A percentile compares a stretch with the other conserved stretches of the same genome.
phyloP scores from a whole-genome alignment of 1,140 invertebrate species.

The Drosophila orosa region DNA sequence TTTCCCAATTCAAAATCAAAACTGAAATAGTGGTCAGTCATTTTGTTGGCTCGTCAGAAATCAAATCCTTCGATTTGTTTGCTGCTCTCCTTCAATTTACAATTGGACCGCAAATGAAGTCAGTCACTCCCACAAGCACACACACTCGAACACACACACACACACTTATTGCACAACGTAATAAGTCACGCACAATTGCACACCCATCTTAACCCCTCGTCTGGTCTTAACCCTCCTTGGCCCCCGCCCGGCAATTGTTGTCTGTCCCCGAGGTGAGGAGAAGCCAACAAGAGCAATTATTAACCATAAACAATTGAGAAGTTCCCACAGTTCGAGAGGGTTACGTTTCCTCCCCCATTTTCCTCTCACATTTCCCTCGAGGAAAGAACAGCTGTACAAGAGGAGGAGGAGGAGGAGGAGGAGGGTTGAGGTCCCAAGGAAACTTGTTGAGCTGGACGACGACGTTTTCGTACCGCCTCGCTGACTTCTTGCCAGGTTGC shows the following conservation, averaged over 20 bases:
- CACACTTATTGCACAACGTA: slow-evolving; percentile 13
- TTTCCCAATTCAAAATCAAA: neutral
- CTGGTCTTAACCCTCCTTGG: slow-evolving; percentile 4
- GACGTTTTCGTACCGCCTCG: slow-evolving; percentile 65
- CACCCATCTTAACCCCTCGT: slow-evolving; percentile 27
- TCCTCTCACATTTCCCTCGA: slow-evolving; percentile 2
- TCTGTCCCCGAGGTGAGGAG: slow-evolving; percentile 64
- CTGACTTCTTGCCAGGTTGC: slow-evolving; percentile 52
- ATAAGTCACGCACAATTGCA: slow-evolving; percentile 77
- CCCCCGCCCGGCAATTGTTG: slow-evolving; percentile 22
- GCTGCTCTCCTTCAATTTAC: slow-evolving; percentile 40
- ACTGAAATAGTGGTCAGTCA: slow-evolving; percentile 7
- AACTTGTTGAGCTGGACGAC: slow-evolving; percentile 73
- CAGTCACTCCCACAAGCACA: slow-evolving; percentile 46
- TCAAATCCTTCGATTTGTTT: slow-evolving; percentile 40
- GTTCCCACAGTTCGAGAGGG: slow-evolving; percentile 74
- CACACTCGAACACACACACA: slow-evolving; percentile 5
- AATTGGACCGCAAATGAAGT: slow-evolving; percentile 70
- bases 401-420: slow-evolving; percentile 10
- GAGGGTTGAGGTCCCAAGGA: slow-evolving; percentile 38
- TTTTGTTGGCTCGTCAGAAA: slow-evolving; percentile 12
- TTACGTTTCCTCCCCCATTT: slow-evolving; percentile 50
- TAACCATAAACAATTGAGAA: slow-evolving; percentile 81
- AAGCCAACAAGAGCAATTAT: slow-evolving; percentile 82
- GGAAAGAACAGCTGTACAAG: slow-evolving; percentile 74